Evolutionary conservation across 2,797 vertebrate species (phyloP), one percentile per base, ranked within the genome.

Genomic region (Molossus molossus): DNA sequence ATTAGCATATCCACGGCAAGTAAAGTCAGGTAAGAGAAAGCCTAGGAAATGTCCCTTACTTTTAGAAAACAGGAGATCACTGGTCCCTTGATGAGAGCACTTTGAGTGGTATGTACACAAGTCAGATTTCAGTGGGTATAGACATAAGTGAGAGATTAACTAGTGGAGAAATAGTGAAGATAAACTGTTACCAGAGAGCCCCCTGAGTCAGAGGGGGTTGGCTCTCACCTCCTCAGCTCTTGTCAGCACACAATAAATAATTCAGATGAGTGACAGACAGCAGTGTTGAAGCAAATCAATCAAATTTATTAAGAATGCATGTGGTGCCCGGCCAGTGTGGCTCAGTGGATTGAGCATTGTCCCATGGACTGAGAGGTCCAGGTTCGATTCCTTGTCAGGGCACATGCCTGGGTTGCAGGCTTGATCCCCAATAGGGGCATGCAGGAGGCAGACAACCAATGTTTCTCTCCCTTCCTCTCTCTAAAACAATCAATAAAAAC

Each of bases 81-180:
- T 20, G 6, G 20, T 48, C 50, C 50, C 53, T 84, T 62, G 60
- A 69, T 40, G 64, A 73, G 25, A 84, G n/a, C 58, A 76, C 73
- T 69, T 33, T 18, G 53, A 92, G 48, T 57, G 9, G 18, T 48
- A 58, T 69, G 33, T 58, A 89, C 23, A 64, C 13, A 81, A 76
- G 64, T 76, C 86, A 87, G 11, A 55, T 82, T 92, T 70, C 93
- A 88, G 17, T 37, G 45, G 60, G 23, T 21, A 80, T 50, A 86
- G 80, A 89, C 33, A 29, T 18, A 20, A 82, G 4, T 65, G 58
- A 91, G 29, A 77, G 62, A 27, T 40, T 33, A 86, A 18, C 75
- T 82, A 70, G 50, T 48, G 13, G 33, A 55, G 45, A 73, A 73
- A 50, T 3, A 33, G 15, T 18, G 7, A 12, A 57, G 69, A 67